Percentiles rank a stretch among this genome's conserved stretches.
Conservation (phyloP, 2,797 vertebrate genomes). For the Tiaroga cobitis region DNA sequence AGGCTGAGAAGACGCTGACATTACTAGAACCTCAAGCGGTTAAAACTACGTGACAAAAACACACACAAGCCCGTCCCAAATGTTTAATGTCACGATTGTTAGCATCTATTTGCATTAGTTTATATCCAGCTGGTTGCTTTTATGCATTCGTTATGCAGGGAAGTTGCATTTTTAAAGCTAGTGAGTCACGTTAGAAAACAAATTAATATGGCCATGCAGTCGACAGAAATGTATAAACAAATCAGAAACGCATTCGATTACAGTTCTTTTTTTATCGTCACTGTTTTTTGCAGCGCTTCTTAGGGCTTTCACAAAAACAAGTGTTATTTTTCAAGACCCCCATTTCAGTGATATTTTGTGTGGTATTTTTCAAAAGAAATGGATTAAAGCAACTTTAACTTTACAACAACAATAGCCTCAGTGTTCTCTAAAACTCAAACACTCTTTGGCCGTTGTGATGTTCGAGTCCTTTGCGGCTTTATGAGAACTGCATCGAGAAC, state of each 20-base stretch:
- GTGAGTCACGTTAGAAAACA: background rate
- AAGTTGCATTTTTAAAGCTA: background rate
- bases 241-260: background rate
- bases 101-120: background rate
- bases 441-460: background rate
- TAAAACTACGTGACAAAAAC: background rate
- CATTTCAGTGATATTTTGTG: background rate
- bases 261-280: background rate
- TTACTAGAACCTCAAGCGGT: background rate
- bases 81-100: background rate
- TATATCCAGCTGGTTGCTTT: background rate
- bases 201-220: background rate
- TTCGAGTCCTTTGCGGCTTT: background rate
- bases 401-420: background rate
- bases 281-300: background rate
- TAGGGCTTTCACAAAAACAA: background rate
- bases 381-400: background rate
- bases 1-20: background rate
- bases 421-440: background rate
- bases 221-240: background rate
- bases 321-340: background rate
- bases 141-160: background rate
- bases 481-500: background rate
- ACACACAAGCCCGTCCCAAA: background rate
- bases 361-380: background rate